These are phyloP conservation scores for Mohoua ochrocephala DNA, from an alignment of 2,113 vertebrate species.

Conservation along the genomic window DNA sequence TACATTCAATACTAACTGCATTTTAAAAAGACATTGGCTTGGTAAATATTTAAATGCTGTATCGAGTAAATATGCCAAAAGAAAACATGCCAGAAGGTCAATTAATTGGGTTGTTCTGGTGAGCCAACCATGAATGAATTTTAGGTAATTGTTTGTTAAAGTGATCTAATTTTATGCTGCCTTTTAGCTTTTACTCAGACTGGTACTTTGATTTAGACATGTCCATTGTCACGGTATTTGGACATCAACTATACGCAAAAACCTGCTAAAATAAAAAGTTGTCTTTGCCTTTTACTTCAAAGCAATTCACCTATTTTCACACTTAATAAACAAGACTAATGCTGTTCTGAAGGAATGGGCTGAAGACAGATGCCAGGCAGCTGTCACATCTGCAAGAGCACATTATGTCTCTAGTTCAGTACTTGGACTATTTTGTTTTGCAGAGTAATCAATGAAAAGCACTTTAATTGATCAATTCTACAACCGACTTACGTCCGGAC, in stretches of 20 bases:
- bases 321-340: neutral
- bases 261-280: neutral
- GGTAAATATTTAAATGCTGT: neutral
- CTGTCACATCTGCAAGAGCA: neutral
- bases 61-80: neutral
- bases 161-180: neutral
- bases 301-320: neutral
- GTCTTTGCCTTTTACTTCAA: neutral
- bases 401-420: neutral
- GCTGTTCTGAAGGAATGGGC: neutral
- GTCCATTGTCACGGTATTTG: neutral
- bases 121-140: neutral
- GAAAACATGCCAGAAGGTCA: neutral
- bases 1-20: neutral
- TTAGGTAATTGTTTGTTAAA: neutral
- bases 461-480: neutral
- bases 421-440: neutral
- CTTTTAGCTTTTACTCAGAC: neutral
- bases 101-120: neutral
- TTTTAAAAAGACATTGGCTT: neutral
- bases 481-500: slow-evolving; percentile 81
- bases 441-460: neutral
- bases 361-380: neutral
- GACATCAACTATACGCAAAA: neutral
- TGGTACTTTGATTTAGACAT: neutral